A percentile compares a stretch with the other conserved stretches of the same genome.
phyloP scores from a whole-genome alignment of 2,888 invertebrate genomes.

The Artemia sinica region DNA sequence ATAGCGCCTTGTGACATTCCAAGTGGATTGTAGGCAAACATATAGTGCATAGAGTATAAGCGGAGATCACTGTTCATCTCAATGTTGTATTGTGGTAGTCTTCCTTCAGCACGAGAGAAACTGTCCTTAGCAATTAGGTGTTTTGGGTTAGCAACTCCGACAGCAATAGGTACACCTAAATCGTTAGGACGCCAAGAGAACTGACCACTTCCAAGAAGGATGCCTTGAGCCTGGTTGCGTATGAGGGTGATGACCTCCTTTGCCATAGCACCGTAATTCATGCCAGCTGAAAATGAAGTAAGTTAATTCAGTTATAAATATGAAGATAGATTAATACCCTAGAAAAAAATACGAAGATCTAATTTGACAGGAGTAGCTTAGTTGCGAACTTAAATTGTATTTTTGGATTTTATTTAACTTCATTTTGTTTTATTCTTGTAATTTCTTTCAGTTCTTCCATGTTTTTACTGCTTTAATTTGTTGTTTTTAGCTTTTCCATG shows the following conservation, averaged over 20 bases:
- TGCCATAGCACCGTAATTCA: constrained; percentile 1
- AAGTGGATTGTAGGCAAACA: constrained; percentile 21
- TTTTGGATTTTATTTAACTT: too few relatives aligned
- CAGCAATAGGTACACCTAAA: constrained; percentile 20
- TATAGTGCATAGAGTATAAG: constrained; percentile 17
- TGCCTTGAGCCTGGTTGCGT: constrained; percentile 17
- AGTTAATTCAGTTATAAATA: too few relatives aligned
- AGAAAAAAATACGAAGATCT: too few relatives aligned
- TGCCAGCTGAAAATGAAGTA: constrained; percentile 1
- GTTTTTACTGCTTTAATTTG: too few relatives aligned
- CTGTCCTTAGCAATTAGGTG: constrained; percentile 17
- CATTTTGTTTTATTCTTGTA: too few relatives aligned
- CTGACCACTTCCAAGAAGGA: constrained; percentile 20
- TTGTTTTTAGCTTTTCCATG: too few relatives aligned
- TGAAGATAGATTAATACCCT: too few relatives aligned
- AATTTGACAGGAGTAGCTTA: too few relatives aligned
- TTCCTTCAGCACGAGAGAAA: constrained; percentile 16
- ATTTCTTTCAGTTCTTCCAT: too few relatives aligned
- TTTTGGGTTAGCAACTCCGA: constrained; percentile 19
- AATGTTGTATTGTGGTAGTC: constrained; percentile 12
- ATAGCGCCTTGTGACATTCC: constrained; percentile 20
- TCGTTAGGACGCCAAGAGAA: constrained; percentile 22
- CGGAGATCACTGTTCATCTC: constrained; percentile 17
- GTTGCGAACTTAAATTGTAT: too few relatives aligned
- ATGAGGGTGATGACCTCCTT: constrained; percentile 17